Conservation (phyloP, 2,888 invertebrate species). For the Escarpia spicata region DNA sequence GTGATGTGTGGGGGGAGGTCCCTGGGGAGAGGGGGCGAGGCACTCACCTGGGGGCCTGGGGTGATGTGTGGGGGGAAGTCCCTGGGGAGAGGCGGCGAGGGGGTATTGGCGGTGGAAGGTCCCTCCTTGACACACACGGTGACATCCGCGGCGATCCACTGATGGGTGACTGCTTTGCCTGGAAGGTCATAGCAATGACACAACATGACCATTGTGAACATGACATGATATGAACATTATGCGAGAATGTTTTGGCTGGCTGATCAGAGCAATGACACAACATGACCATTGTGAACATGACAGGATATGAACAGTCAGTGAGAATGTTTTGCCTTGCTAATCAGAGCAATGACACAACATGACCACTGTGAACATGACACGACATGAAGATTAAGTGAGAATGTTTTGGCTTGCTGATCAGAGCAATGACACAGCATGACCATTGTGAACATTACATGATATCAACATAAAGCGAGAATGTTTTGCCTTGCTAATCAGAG, state of each 20-base stretch:
- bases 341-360: not conserved
- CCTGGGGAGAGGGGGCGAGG: slow-evolving; percentile 54
- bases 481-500: slow-evolving; percentile 14
- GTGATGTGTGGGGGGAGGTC: slow-evolving; percentile 57
- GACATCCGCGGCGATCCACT: slow-evolving; percentile 66
- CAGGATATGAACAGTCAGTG: too few species aligned
- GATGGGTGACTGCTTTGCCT: slow-evolving; percentile 37
- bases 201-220: too few species aligned
- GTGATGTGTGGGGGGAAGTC: slow-evolving; percentile 57
- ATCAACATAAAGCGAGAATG: not conserved
- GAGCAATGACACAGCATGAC: not conserved
- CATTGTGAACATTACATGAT: too few species aligned
- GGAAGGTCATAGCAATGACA: not conserved
- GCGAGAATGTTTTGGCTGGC: too few species aligned
- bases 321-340: slow-evolving; percentile 25
- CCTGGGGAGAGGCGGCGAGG: slow-evolving; percentile 68
- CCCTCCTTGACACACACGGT: slow-evolving; percentile 66
- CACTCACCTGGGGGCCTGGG: slow-evolving; percentile 23
- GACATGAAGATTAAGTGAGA: too few species aligned
- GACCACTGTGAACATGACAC: not conserved
- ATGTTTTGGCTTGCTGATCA: too few species aligned
- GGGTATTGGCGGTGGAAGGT: slow-evolving; percentile 72
- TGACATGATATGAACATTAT: not conserved
- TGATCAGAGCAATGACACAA: too few species aligned
- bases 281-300: too few species aligned